Percentiles rank a stretch among this genome's conserved stretches.
Conservation (phyloP, 2,888 invertebrate genomes). For the Digitonthophagus gazella region DNA sequence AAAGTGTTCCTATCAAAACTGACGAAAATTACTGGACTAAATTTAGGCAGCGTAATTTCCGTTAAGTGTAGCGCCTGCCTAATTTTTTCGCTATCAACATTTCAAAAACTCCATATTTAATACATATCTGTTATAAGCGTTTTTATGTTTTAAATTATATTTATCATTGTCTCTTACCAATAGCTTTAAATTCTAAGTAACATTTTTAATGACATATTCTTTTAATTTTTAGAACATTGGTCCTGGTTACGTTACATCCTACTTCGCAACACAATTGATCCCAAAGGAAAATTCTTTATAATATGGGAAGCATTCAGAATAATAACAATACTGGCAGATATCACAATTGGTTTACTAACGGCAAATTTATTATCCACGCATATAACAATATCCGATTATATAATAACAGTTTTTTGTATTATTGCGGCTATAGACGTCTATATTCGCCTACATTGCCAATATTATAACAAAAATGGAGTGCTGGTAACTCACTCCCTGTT, state of each 20-base stretch:
- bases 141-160: too few species aligned
- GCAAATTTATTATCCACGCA: conserved; percentile 1
- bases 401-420: background rate
- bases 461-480: conserved; percentile 35
- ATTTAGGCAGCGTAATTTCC: too few species aligned
- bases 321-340: conserved; percentile 12
- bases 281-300: conserved; percentile 26
- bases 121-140: too few species aligned
- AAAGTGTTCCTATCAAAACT: too few species aligned
- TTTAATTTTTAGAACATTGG: conserved; percentile 24
- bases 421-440: conserved; percentile 26
- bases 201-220: background rate
- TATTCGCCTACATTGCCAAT: conserved; percentile 35
- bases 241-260: conserved; percentile 26
- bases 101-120: too few species aligned
- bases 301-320: conserved; percentile 28
- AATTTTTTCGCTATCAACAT: too few species aligned
- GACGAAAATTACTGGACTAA: too few species aligned
- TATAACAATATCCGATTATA: background rate
- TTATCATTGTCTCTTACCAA: too few species aligned
- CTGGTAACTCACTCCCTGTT: conserved; percentile 33
- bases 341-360: background rate
- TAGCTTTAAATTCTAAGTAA: too few species aligned
- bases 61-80: too few species aligned
- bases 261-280: conserved; percentile 24